Percentiles rank a stretch among this genome's conserved stretches.
These are phyloP conservation scores for Columbina picui DNA, from an alignment of 2,113 vertebrate species.

Conservation along the genomic window DNA sequence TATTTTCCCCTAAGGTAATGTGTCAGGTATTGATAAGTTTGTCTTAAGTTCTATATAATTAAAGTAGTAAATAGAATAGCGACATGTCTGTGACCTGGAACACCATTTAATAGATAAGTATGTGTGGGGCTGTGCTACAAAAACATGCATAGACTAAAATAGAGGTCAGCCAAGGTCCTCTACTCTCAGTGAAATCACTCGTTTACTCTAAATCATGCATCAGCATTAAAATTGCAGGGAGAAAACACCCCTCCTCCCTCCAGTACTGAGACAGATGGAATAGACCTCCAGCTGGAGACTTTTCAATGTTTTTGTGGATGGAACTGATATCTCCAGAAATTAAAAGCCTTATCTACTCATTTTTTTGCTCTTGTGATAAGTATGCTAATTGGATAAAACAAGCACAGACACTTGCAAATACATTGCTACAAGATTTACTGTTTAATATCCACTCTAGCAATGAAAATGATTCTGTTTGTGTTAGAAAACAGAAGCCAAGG, in stretches of 20 bases:
- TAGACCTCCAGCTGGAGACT: slow-evolving; percentile 42
- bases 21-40: slow-evolving; percentile 54
- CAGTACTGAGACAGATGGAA: slow-evolving; percentile 55
- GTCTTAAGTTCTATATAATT: slow-evolving; percentile 48
- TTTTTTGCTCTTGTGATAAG: slow-evolving; percentile 24
- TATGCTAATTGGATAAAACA: slow-evolving; percentile 56
- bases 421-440: slow-evolving; percentile 59
- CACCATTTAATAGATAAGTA: neutral
- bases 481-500: slow-evolving; percentile 65
- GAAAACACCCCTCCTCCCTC: slow-evolving; percentile 12
- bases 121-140: neutral
- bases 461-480: slow-evolving; percentile 72
- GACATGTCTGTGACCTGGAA: slow-evolving; percentile 32
- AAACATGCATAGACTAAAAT: neutral
- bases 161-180: slow-evolving; percentile 51
- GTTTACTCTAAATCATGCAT: slow-evolving; percentile 35
- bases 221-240: slow-evolving; percentile 45
- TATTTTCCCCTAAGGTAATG: slow-evolving; percentile 22
- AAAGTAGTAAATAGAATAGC: slow-evolving; percentile 56
- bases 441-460: slow-evolving; percentile 68
- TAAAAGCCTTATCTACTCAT: slow-evolving; percentile 31
- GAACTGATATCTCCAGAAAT: slow-evolving; percentile 55
- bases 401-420: slow-evolving; percentile 40
- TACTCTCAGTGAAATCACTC: slow-evolving; percentile 24
- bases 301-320: slow-evolving; percentile 47